These are phyloP conservation scores for Notodonta dromedarius DNA, from an alignment of 2,888 invertebrate species.

Conservation along the genomic window DNA sequence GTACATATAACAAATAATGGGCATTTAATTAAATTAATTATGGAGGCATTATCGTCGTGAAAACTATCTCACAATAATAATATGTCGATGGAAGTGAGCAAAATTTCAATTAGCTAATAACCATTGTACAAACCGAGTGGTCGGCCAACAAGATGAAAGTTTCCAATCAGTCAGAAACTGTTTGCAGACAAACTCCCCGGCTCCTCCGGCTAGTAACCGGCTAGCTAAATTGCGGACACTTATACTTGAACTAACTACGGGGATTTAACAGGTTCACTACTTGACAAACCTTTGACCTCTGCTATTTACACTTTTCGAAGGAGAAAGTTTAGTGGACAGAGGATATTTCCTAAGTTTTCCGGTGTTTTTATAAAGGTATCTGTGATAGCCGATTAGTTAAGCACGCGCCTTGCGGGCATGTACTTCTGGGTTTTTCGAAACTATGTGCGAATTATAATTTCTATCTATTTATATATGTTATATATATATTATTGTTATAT, in stretches of 20 bases:
- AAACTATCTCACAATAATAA: neutral
- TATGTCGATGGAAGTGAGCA: neutral
- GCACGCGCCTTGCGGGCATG: no score
- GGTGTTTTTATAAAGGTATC: neutral
- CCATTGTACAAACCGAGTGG: slow-evolving; percentile 6
- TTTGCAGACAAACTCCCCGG: slow-evolving; percentile 4
- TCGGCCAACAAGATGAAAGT: slow-evolving; percentile 5
- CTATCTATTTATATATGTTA: no score
- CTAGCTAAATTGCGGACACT: slow-evolving; percentile 5
- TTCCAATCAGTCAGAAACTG: slow-evolving; percentile 8
- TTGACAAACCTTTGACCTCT: slow-evolving; percentile 2
- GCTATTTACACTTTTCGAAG: neutral
- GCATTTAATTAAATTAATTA: no score
- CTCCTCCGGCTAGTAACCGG: neutral
- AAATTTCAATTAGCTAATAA: slow-evolving; percentile 4
- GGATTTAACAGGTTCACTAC: neutral
- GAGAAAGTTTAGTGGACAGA: neutral
- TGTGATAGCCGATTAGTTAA: no score
- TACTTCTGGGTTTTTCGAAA: no score
- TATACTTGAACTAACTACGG: slow-evolving; percentile 6
- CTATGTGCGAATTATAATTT: no score
- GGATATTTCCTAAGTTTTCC: neutral
- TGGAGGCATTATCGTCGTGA: no score
- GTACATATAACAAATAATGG: no score
- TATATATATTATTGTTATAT: no score